Evolutionary conservation across 2,888 invertebrate species (phyloP).

Genomic region (Lamproptera curius): DNA sequence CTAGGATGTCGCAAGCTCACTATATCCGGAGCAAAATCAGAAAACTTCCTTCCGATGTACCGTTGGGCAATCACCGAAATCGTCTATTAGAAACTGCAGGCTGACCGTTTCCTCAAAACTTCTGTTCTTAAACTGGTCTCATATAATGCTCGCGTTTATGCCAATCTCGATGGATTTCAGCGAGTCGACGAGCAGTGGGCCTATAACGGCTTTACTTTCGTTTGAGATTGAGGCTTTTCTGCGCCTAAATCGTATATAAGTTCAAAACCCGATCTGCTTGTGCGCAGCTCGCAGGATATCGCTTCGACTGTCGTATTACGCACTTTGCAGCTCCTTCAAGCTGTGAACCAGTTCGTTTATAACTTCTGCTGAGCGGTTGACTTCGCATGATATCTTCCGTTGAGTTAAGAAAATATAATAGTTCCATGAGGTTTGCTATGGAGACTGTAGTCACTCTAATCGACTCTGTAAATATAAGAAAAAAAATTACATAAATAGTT

Average conservation of each 20-base stretch:
- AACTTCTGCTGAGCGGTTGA: too few species aligned
- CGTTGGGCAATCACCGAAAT: constrained; percentile 14
- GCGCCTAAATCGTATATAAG: neutral
- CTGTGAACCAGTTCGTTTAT: neutral
- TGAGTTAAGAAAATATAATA: too few species aligned
- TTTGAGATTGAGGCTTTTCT: neutral
- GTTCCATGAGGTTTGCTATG: too few species aligned
- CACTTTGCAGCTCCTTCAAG: neutral
- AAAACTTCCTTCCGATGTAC: constrained; percentile 7
- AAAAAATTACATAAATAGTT: too few species aligned
- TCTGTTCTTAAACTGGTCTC: constrained; percentile 18
- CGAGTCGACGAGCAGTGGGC: neutral
- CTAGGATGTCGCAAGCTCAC: constrained; percentile 10
- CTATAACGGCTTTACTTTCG: neutral
- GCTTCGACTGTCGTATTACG: neutral
- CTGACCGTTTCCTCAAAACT: constrained; percentile 18
- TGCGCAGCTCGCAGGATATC: neutral
- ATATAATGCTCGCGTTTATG: constrained; percentile 15
- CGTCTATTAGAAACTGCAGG: constrained; percentile 19
- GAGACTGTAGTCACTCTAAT: neutral
- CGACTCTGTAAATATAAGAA: too few species aligned
- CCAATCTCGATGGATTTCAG: neutral
- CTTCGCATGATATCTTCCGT: too few species aligned
- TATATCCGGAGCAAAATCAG: constrained; percentile 7
- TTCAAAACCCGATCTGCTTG: neutral